Evolutionary conservation across 1,140 invertebrate genomes (phyloP), one percentile per base, ranked within the genome.

Genomic region (Megalonaias nervosa): DNA sequence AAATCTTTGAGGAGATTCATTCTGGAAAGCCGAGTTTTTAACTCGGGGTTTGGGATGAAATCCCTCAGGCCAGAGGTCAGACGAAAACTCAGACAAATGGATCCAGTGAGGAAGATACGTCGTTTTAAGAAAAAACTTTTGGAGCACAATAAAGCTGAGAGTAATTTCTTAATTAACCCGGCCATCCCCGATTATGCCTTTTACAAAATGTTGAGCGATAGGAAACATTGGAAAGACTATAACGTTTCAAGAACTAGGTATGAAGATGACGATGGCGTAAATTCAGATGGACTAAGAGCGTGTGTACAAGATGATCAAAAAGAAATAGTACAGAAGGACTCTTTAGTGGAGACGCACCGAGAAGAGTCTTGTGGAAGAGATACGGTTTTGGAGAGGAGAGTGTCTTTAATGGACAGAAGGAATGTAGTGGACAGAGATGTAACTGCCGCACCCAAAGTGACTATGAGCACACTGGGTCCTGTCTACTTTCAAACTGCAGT

Each of bases 11-110:
- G 76, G 48, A 64, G 71, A 57, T 78, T 73, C 71, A 59, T 78
- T 55, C 73, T 78, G 14, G 76, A 78, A 55, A 61, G 71, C n/a
- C 70, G 76, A 61, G 71, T 78, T 2, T 78, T 78, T 48, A 78
- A 78, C 56, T 78, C 76, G 16, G 76, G 76, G 23, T 78, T 78
- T 58, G 74, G 74, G n/a, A 56, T 78, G 66, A 78, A 78, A 64
- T 31, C 76, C 17, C 68, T 78, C 64, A 78, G 69, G 64, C 76
- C 76, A 1, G 76, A 78, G 56, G 71, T 78, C 5, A 57, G 61
- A 19, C 70, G 76, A 61, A 72, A 58, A 69, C 73, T 78, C 17
- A 71, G 76, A 21, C 73, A 67, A 67, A 21, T 78, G 16, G 71
- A 78, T 69, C 76, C 76, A 23, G 62, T 68, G n/a, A 71, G 74